Percentiles rank a stretch among this genome's conserved stretches.
Conservation (phyloP, 2,888 invertebrate species). For the Noctua pronuba region DNA sequence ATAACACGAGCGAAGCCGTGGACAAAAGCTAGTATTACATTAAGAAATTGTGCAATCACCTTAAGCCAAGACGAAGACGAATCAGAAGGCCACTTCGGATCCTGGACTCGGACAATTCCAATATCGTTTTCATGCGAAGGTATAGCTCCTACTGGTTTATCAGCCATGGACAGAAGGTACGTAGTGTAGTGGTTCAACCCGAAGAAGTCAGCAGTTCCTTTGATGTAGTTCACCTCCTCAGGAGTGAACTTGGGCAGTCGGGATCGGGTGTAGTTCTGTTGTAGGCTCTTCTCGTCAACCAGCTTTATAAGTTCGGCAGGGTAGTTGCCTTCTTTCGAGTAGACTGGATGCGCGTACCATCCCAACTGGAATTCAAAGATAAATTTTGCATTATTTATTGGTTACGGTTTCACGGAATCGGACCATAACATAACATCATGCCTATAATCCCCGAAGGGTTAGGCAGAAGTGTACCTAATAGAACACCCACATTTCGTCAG, state of each 20-base stretch:
- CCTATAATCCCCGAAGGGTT: no score
- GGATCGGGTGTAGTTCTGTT: constrained; percentile 89
- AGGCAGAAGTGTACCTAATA: no score
- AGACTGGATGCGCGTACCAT: constrained; percentile 90
- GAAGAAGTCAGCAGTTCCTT: constrained; percentile 88
- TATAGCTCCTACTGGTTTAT: constrained; percentile 82
- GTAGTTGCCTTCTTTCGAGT: constrained; percentile 90
- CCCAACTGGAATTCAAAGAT: constrained; percentile 81
- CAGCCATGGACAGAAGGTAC: constrained; percentile 85
- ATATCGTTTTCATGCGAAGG: constrained; percentile 92
- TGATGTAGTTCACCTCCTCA: constrained; percentile 86
- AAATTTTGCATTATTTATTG: neutral
- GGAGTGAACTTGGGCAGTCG: constrained; percentile 90
- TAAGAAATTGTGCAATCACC: constrained; percentile 76
- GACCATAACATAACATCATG: no score
- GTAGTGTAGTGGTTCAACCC: constrained; percentile 89
- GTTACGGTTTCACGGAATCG: neutral
- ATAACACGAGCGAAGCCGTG: neutral
- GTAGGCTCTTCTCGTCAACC: constrained; percentile 88
- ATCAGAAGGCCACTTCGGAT: constrained; percentile 91
- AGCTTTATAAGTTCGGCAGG: constrained; percentile 88
- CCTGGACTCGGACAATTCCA: constrained; percentile 89
- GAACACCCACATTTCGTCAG: no score
- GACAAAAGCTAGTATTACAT: neutral
- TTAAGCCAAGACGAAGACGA: constrained; percentile 91